Evolutionary conservation across 2,113 vertebrate genomes (phyloP).

Genomic region (Aplodontia rufa): DNA sequence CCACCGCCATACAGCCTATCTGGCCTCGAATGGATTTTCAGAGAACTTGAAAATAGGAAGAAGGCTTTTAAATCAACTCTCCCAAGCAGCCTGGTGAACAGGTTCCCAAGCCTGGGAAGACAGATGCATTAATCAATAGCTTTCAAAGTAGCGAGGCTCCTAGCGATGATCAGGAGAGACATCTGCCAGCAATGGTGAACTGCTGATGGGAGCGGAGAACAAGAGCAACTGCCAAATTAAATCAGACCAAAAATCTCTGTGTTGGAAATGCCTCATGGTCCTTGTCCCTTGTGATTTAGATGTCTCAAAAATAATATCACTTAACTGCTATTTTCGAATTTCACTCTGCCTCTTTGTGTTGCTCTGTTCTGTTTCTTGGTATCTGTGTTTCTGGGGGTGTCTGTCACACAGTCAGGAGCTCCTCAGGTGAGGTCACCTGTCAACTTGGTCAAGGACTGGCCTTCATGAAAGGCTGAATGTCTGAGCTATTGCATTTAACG

Average conservation of each 20-base stretch:
- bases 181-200: constrained; percentile 54
- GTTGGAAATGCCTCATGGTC: constrained; percentile 28
- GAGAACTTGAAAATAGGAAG: constrained; percentile 44
- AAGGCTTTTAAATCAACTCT: constrained; percentile 35
- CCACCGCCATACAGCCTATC: not conserved
- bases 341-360: not conserved
- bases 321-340: not conserved
- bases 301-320: constrained; percentile 29
- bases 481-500: not conserved
- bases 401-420: not conserved
- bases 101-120: constrained; percentile 36
- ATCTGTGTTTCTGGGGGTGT: not conserved
- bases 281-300: not conserved
- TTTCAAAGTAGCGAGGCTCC: constrained; percentile 59
- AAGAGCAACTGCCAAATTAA: constrained; percentile 38
- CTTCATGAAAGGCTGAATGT: not conserved
- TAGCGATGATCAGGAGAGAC: constrained; percentile 50
- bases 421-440: not conserved
- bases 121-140: constrained; percentile 65
- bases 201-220: constrained; percentile 47
- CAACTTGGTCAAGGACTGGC: not conserved
- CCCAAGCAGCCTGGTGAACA: constrained; percentile 33
- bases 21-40: constrained; percentile 25
- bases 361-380: not conserved
- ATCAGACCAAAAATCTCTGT: constrained; percentile 42